Conservation (phyloP, 2,888 invertebrate genomes). For the Aplocera efformata region DNA sequence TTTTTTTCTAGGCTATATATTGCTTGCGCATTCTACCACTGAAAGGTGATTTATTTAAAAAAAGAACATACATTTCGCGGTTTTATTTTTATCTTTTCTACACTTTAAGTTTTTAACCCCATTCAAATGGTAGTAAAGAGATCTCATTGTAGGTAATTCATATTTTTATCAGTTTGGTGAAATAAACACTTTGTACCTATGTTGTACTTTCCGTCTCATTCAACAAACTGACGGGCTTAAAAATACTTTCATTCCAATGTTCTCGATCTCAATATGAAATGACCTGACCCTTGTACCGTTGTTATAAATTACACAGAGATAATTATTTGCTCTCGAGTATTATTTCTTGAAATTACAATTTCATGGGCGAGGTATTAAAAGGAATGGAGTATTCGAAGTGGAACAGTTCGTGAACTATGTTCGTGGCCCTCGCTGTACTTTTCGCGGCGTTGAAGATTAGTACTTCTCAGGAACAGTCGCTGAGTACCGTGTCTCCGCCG, state of each 20-base stretch:
- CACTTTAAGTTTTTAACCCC: too few relatives aligned
- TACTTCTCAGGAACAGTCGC: constrained; percentile 59
- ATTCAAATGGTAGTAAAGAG: too few relatives aligned
- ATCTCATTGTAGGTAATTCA: too few relatives aligned
- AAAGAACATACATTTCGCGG: too few relatives aligned
- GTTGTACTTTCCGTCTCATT: constrained; percentile 1
- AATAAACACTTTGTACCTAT: constrained; percentile 1
- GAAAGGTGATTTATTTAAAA: too few relatives aligned
- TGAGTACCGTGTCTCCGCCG: constrained; percentile 53
- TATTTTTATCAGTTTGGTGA: too few relatives aligned
- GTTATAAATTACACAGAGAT: constrained; percentile 46
- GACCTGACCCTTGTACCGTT: constrained; percentile 55
- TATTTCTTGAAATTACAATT: constrained; percentile 64
- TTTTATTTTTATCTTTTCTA: too few relatives aligned
- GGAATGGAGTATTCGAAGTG: constrained; percentile 50
- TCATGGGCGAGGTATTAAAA: constrained; percentile 72
- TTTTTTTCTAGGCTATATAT: constrained; percentile 1
- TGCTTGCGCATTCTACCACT: constrained; percentile 7
- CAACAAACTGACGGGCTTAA: constrained; percentile 13
- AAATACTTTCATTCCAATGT: constrained; percentile 37
- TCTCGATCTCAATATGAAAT: constrained; percentile 43
- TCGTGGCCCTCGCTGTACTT: constrained; percentile 55
- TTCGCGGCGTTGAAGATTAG: constrained; percentile 44
- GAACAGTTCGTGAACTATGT: constrained; percentile 71
- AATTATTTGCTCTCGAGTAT: constrained; percentile 58